Base-by-base conservation (phyloP, 2,888 invertebrate genomes). In the Himalopsyche anomala region DNA sequence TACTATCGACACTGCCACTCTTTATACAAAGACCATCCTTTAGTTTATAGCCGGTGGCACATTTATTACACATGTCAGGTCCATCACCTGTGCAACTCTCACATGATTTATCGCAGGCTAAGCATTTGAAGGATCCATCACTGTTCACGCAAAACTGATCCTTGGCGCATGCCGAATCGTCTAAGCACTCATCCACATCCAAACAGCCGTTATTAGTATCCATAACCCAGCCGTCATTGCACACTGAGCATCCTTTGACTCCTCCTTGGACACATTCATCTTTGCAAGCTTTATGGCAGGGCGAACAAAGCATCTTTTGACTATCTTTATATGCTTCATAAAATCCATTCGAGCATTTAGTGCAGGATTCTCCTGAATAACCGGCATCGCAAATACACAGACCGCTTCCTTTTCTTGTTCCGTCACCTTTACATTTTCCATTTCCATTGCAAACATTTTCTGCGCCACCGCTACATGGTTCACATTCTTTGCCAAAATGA, bases 341-440 rank as follows among this genome's bases (percentile, higher is more conserved):
- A 90, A 95, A 96, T 3, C 95, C 95, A n/a, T 92, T 90, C 17
- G 94, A 93, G 91, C 99, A 99, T n/a, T 94, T 92, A 84, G 95
- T 94, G 91, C 99, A 99, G 42, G 93, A 91, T 0, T 95, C 94
- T 0, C 98, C 98, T 0, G 91, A 90, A 90, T 99, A 99, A 0
- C 98, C 99, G 8, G 91, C 90, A 90, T 98, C 95, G 91, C 99
- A 99, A 17, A 94, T 92, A 90, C 99, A 99, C 87, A 96, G 95
- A 0, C 99, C 99, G 90, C 96, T 98, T 0, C 99, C 99, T 91
- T 97, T 97, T 79, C 99, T 94, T 0, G 98, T 98, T 0, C 99
- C 99, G 88, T 96, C 95, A 0, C 99, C 99, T 88, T 94, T 91
- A 89, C 95, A 95, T 91, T 95, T 96, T 0, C 99, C 98, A 92